Evolutionary conservation across 2,888 invertebrate species (phyloP).

Genomic region (Pyrrhia umbra): DNA sequence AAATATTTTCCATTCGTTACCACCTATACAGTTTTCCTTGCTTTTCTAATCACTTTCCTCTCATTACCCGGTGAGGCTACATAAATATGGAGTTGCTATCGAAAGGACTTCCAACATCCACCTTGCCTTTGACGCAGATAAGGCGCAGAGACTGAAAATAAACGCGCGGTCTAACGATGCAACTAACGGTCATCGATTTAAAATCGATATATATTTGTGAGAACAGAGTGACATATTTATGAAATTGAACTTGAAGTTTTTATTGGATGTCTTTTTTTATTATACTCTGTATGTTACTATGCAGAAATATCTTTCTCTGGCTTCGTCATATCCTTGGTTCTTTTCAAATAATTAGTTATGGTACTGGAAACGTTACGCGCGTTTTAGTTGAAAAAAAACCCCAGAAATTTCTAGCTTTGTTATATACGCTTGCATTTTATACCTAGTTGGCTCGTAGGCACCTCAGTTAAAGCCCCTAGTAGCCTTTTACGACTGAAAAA

Average conservation of each 20-base stretch:
- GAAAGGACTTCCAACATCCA: constrained; percentile 18
- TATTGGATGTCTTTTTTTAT: too few relatives aligned
- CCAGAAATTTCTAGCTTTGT: too few relatives aligned
- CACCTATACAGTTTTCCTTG: constrained; percentile 10
- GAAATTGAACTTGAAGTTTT: not conserved
- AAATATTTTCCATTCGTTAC: not conserved
- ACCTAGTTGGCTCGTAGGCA: not conserved
- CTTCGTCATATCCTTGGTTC: too few relatives aligned
- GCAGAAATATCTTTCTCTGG: too few relatives aligned
- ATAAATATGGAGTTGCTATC: constrained; percentile 42
- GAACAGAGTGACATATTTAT: not conserved
- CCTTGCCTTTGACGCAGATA: constrained; percentile 64
- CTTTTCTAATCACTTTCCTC: constrained; percentile 27
- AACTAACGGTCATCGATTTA: constrained; percentile 42
- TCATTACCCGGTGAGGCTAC: constrained; percentile 34
- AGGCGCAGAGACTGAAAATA: constrained; percentile 73
- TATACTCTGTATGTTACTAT: too few relatives aligned
- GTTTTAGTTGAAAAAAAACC: too few relatives aligned
- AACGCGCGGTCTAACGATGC: constrained; percentile 51
- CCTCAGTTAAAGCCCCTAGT: not conserved
- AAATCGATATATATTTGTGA: constrained; percentile 13
- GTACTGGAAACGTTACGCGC: too few relatives aligned
- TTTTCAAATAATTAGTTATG: too few relatives aligned
- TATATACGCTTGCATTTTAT: too few relatives aligned
- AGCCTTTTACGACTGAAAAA: constrained; percentile 1